Base-by-base conservation (phyloP, 2,797 vertebrate genomes). In the Psittacula echo region DNA sequence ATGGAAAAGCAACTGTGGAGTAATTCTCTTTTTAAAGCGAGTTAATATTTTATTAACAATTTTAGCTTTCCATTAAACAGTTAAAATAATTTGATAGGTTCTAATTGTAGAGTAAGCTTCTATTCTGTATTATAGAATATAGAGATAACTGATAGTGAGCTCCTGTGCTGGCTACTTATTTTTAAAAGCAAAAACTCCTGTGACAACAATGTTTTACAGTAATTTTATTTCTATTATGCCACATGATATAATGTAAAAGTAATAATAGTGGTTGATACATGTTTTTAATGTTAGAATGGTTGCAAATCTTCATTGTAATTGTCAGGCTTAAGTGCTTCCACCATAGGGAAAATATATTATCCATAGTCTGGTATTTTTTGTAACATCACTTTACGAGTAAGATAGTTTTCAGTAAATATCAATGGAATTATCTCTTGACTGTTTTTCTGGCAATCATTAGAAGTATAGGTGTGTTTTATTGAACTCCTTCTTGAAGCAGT, bases 261-360 rank as follows among this genome's bases (percentile, higher is more conserved):
- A 70, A 27, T 83, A 83, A 34, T 39, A 61, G 17, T 62, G 20
- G 8, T n/a, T 86, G 74, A 87, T 70, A 21, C 26, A 47, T 87
- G 17, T 26, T 85, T 90, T 85, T 66, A 45, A 22, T 65, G 51
- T 87, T 76, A 39, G 78, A 56, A 11, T 62, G 66, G 27, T 61
- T 86, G 50, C 65, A 87, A 70, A 74, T 66, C 53, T 90, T 88
- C 19, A 65, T 91, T 90, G 86, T 89, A 68, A 39, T 77, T 78
- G n/a, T 75, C 81, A 87, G n/a, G 17, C 16, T n/a, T 39, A 58
- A 73, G 39, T 60, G 47, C 34, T 94, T 87, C 71, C 44, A 50
- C 47, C 9, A 15, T 45, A 71, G 34, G 37, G 39, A 77, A 61
- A 82, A 61, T 8, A 61, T 20, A 7, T 75, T 67, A 78, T 75